Evolutionary conservation across 2,797 vertebrate genomes (phyloP).

Genomic region (Microctenopoma stevenorrisi): DNA sequence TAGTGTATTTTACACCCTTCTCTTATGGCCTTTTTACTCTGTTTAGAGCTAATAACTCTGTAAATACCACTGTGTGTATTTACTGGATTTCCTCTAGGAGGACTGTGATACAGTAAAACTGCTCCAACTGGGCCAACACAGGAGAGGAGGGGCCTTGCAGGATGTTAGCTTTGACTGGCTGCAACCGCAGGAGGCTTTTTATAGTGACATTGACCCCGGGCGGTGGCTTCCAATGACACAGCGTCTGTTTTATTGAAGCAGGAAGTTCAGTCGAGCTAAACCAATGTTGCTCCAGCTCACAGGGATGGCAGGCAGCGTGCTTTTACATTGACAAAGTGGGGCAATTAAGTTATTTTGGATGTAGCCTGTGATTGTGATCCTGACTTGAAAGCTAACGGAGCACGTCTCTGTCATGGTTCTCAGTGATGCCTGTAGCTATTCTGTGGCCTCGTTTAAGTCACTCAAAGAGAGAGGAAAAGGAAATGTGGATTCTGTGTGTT

Average conservation of each 20-base stretch:
- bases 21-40: constrained; percentile 13
- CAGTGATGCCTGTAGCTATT: neutral
- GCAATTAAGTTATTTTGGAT: constrained; percentile 18
- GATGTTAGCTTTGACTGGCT: constrained; percentile 59
- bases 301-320: neutral
- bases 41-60: constrained; percentile 41
- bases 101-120: constrained; percentile 18
- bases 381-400: constrained; percentile 21
- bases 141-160: constrained; percentile 41
- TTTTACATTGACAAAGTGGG: constrained; percentile 37
- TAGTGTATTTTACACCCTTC: constrained; percentile 11
- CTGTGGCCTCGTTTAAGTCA: constrained; percentile 49
- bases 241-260: constrained; percentile 29
- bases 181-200: constrained; percentile 62
- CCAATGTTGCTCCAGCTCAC: constrained; percentile 6
- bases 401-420: constrained; percentile 9
- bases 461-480: constrained; percentile 28
- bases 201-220: constrained; percentile 61
- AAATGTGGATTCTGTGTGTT: constrained; percentile 40
- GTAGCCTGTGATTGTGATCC: constrained; percentile 16
- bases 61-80: constrained; percentile 25
- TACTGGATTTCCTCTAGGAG: constrained; percentile 32
- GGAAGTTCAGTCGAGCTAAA: constrained; percentile 37
- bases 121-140: constrained; percentile 43
- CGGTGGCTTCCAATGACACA: constrained; percentile 28